Percentiles rank a stretch among this genome's conserved stretches.
These are phyloP conservation scores for Chauna torquata DNA, from an alignment of 2,113 vertebrate genomes.

Conservation along the genomic window DNA sequence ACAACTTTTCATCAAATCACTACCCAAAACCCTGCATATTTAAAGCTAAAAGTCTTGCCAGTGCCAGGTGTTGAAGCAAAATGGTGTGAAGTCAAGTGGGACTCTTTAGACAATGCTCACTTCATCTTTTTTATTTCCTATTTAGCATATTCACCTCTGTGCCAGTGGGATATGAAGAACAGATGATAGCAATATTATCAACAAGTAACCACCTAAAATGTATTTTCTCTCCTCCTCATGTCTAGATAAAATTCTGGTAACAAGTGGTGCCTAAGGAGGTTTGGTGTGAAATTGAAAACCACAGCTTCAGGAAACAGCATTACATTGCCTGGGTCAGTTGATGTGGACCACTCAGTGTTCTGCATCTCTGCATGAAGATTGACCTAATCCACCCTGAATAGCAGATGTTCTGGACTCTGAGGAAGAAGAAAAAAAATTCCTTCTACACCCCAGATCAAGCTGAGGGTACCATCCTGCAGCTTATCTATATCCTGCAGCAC, in stretches of 20 bases:
- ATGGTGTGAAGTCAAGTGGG: neutral
- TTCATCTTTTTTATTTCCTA: neutral
- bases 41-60: neutral
- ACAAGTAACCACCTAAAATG: neutral
- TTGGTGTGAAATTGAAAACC: neutral
- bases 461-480: neutral
- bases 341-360: neutral
- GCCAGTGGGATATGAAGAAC: neutral
- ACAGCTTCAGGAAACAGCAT: neutral
- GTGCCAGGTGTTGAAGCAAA: neutral
- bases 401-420: neutral
- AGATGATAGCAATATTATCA: neutral
- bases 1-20: neutral
- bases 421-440: neutral
- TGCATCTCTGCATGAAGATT: neutral
- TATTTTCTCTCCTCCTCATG: neutral
- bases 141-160: neutral
- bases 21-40: neutral
- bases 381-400: neutral
- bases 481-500: neutral
- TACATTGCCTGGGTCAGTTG: neutral
- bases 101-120: neutral
- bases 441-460: fast-evolving
- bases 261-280: neutral
- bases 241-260: neutral